A percentile compares a stretch with the other conserved stretches of the same genome.
These are phyloP conservation scores for Ptyas mucosa DNA, from an alignment of 2,113 vertebrate genomes.

Conservation along the genomic window DNA sequence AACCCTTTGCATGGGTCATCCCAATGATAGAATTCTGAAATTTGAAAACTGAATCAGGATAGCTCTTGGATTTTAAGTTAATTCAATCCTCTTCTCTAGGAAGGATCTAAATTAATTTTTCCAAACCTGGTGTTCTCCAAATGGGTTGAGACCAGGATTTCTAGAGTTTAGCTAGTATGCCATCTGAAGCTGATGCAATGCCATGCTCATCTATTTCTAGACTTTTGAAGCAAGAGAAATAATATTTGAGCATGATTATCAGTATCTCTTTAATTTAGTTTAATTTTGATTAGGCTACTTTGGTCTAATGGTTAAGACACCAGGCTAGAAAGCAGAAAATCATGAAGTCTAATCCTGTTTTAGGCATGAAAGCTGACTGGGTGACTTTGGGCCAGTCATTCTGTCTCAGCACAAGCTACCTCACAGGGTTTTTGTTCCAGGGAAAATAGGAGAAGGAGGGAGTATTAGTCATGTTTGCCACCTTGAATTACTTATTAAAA, in stretches of 20 bases:
- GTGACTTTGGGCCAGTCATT: background rate
- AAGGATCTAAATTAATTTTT: background rate
- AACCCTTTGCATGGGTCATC: background rate
- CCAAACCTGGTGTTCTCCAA: background rate
- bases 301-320: background rate
- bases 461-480: background rate
- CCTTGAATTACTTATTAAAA: too few relatives aligned
- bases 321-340: background rate
- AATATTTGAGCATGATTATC: background rate
- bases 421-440: background rate
- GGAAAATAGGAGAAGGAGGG: background rate
- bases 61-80: background rate
- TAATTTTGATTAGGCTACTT: background rate
- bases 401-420: background rate
- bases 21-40: background rate
- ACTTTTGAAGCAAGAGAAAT: background rate
- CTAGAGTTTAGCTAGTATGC: background rate
- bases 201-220: background rate
- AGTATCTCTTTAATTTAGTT: background rate
- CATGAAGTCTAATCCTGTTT: background rate
- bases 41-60: background rate
- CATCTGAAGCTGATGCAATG: background rate
- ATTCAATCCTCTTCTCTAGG: background rate
- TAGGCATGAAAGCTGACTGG: background rate
- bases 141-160: background rate